phyloP scores from a whole-genome alignment of 2,113 vertebrate species.

The Nycticebus coucang region DNA sequence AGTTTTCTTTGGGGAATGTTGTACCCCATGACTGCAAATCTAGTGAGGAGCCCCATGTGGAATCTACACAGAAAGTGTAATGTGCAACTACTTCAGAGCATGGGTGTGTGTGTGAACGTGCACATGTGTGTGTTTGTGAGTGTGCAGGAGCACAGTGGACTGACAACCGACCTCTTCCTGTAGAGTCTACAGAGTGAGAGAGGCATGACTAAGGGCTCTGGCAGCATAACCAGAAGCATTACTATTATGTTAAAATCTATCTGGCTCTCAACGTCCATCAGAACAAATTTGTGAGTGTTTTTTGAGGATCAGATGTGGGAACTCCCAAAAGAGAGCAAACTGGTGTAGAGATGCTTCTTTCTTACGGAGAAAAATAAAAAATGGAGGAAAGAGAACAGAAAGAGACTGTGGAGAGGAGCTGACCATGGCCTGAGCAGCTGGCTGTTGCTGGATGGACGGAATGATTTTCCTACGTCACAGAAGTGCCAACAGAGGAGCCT shows the following conservation, averaged over 20 bases:
- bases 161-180: neutral
- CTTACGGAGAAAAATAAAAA: neutral
- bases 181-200: neutral
- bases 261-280: neutral
- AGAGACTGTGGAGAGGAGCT: rapidly evolving
- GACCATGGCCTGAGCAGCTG: neutral
- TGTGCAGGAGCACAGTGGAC: rapidly evolving
- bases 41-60: neutral
- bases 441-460: neutral
- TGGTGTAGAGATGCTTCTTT: neutral
- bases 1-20: neutral
- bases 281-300: neutral
- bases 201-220: neutral
- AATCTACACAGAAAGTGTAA: neutral
- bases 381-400: too few relatives aligned
- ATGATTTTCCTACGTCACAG: neutral
- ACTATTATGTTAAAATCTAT: neutral
- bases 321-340: neutral
- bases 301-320: neutral
- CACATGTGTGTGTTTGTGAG: neutral
- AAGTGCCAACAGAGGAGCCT: neutral
- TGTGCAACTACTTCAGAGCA: rapidly evolving
- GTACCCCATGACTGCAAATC: neutral
- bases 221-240: too few relatives aligned
- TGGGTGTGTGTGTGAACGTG: neutral